Evolutionary conservation across 2,113 vertebrate species (phyloP).

Genomic region (Pseudorectes ferrugineus): DNA sequence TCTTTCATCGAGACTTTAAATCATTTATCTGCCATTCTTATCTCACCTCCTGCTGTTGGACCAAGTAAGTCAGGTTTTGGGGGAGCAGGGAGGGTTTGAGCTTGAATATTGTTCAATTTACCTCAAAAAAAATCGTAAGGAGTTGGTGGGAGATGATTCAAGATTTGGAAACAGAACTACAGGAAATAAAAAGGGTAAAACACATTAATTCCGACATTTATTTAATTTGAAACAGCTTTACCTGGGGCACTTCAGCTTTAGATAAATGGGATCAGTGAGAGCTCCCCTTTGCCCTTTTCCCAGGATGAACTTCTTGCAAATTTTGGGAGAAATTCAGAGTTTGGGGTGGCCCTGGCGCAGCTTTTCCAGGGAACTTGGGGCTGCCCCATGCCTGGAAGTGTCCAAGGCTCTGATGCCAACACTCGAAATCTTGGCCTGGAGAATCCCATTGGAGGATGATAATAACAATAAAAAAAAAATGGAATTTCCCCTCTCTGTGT

Average conservation of each 20-base stretch:
- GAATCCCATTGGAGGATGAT: not conserved
- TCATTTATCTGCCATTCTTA: fast-evolving
- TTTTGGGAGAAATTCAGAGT: not conserved
- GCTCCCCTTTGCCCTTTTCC: not conserved
- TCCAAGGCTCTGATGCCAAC: not conserved
- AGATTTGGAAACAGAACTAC: not conserved
- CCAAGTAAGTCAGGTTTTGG: not conserved
- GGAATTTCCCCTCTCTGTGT: not conserved
- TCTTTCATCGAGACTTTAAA: not conserved
- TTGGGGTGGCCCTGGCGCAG: not conserved
- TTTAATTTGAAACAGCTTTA: not conserved
- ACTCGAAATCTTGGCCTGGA: not conserved
- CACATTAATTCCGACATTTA: not conserved
- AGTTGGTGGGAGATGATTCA: not conserved
- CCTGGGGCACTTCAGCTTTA: not conserved
- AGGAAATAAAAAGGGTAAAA: not conserved
- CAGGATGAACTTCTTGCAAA: not conserved
- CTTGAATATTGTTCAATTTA: not conserved
- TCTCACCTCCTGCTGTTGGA: not conserved
- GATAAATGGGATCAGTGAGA: not conserved
- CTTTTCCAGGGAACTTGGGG: not conserved
- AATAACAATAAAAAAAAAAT: not conserved
- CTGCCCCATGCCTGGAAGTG: not conserved
- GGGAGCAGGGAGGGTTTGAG: not conserved
- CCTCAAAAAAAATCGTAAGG: too few relatives aligned